Evolutionary conservation across 1,140 invertebrate species (phyloP).

Genomic region (Camponotus floridanus): DNA sequence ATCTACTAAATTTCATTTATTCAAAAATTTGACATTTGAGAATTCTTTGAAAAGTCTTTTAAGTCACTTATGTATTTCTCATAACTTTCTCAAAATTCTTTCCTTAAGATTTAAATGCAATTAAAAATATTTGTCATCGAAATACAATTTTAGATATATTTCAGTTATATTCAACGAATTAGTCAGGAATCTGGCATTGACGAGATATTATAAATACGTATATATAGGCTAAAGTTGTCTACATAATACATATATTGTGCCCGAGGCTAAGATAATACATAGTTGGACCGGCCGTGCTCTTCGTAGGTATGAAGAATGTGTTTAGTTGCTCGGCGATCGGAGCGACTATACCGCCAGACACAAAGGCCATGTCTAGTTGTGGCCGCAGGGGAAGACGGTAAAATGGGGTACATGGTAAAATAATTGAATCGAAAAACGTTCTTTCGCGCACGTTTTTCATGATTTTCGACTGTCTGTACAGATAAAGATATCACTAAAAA

Average conservation of each 20-base stretch:
- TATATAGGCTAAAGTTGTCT: not conserved
- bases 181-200: not conserved
- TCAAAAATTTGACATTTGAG: not conserved
- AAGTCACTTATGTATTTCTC: not conserved
- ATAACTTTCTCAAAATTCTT: too few relatives aligned
- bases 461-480: not conserved
- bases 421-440: slow-evolving; percentile 72
- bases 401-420: slow-evolving; percentile 53
- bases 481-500: slow-evolving; percentile 54
- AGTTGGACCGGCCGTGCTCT: slow-evolving; percentile 63
- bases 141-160: not conserved
- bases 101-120: not conserved
- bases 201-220: not conserved
- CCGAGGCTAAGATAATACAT: slow-evolving; percentile 71
- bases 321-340: slow-evolving; percentile 74
- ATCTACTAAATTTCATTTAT: not conserved
- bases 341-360: slow-evolving; percentile 71
- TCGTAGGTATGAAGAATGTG: slow-evolving; percentile 72
- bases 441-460: slow-evolving; percentile 60
- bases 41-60: not conserved
- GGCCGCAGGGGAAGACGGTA: slow-evolving; percentile 58
- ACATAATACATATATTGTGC: slow-evolving; percentile 42
- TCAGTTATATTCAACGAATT: not conserved
- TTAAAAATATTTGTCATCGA: slow-evolving; percentile 10
- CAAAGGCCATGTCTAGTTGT: slow-evolving; percentile 68